Conservation (phyloP, 1,140 invertebrate species). For the Drosophila pseudoobscura region DNA sequence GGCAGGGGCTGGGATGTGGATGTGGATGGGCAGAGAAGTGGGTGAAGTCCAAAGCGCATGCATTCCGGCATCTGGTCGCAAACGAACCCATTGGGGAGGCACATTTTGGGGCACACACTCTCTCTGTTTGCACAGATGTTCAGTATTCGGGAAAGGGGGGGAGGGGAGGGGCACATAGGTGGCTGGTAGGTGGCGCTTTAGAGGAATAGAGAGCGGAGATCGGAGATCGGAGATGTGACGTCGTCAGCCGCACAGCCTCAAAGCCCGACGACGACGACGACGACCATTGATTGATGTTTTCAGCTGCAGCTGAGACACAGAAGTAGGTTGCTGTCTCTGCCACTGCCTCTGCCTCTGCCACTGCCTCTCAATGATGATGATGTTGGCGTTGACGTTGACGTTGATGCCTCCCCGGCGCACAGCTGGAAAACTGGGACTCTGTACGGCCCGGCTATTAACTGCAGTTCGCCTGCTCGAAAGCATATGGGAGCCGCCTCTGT, state of each 20-base stretch:
- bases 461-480: slow-evolving; percentile 54
- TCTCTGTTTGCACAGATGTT: slow-evolving; percentile 79
- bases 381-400: slow-evolving; percentile 72
- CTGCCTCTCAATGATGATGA: slow-evolving; percentile 47
- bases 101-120: slow-evolving; percentile 46
- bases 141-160: slow-evolving; percentile 53
- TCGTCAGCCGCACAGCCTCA: slow-evolving; percentile 23
- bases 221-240: slow-evolving; percentile 45
- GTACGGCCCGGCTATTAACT: slow-evolving; percentile 47
- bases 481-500: slow-evolving; percentile 54
- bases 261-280: slow-evolving; percentile 19
- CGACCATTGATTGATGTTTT: slow-evolving; percentile 64
- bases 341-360: neutral
- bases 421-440: slow-evolving; percentile 16
- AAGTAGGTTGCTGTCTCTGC: slow-evolving; percentile 56
- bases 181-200: slow-evolving; percentile 40
- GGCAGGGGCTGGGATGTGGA: no score
- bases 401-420: slow-evolving; percentile 46
- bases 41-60: slow-evolving; percentile 50
- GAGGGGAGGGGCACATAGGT: slow-evolving; percentile 13
- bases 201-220: slow-evolving; percentile 42
- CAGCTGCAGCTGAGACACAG: slow-evolving; percentile 52
- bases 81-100: slow-evolving; percentile 50
- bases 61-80: slow-evolving; percentile 60
- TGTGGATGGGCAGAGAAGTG: neutral